A percentile compares a stretch with the other conserved stretches of the same genome.
These are phyloP conservation scores for Himalopsyche phryganea DNA, from an alignment of 1,140 invertebrate species.

Conservation along the genomic window DNA sequence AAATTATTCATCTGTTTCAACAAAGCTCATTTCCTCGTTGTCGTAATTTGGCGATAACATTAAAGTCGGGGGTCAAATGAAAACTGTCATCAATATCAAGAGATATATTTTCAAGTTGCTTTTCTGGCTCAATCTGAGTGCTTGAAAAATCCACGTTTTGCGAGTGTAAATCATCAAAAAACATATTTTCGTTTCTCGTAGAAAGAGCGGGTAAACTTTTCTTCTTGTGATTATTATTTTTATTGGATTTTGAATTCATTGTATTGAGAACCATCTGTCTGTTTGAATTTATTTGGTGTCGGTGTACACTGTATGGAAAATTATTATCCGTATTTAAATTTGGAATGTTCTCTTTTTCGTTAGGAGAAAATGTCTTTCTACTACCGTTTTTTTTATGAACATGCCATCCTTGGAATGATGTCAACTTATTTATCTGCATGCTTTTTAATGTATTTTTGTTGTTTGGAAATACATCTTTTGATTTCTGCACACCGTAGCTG, in stretches of 20 bases:
- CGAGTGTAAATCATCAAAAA: neutral
- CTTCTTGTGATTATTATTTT: neutral
- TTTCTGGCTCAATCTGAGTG: neutral
- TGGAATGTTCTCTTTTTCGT: no score
- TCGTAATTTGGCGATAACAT: conserved; percentile 4
- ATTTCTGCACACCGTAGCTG: no score
- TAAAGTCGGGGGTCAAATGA: conserved; percentile 16
- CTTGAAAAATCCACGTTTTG: neutral
- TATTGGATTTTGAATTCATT: no score
- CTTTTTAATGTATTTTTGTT: neutral
- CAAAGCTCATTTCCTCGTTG: neutral
- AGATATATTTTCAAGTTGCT: neutral
- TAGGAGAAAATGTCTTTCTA: neutral
- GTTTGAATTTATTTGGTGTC: neutral
- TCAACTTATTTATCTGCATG: no score
- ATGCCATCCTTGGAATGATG: no score
- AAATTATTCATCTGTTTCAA: no score
- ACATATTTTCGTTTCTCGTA: neutral
- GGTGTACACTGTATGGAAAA: neutral
- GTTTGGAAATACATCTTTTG: no score
- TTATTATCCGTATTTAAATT: neutral
- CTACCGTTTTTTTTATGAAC: no score
- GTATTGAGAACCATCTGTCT: neutral
- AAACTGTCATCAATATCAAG: neutral
- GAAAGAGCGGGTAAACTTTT: no score